A percentile compares a stretch with the other conserved stretches of the same genome.
These are phyloP conservation scores for Sacculina carcini DNA, from an alignment of 2,888 invertebrate genomes.

Conservation along the genomic window DNA sequence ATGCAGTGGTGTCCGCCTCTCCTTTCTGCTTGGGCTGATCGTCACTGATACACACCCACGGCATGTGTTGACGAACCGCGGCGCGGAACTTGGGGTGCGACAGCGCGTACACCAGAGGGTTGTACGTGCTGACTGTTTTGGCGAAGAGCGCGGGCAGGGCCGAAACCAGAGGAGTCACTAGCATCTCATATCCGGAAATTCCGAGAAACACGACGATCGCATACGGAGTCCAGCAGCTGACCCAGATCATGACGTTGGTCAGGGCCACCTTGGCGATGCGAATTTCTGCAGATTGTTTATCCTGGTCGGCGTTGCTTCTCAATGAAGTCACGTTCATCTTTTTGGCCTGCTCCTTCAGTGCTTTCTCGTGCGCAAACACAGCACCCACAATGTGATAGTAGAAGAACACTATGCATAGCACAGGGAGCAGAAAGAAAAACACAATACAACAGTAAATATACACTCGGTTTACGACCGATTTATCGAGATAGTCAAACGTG, in stretches of 20 bases:
- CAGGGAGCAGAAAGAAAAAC: slow-evolving; percentile 25
- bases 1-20: slow-evolving; percentile 2
- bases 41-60: slow-evolving; percentile 9
- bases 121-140: slow-evolving; percentile 21
- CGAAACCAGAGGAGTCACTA: slow-evolving; percentile 11
- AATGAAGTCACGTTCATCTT: slow-evolving; percentile 79
- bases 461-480: slow-evolving; percentile 13
- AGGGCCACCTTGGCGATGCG: slow-evolving; percentile 14
- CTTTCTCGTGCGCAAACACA: slow-evolving; percentile 55
- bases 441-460: slow-evolving; percentile 15
- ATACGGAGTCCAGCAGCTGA: slow-evolving; percentile 18
- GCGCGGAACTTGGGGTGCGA: slow-evolving; percentile 16
- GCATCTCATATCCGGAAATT: not conserved
- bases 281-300: slow-evolving; percentile 12
- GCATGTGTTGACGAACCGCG: slow-evolving; percentile 11
- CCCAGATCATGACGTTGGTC: slow-evolving; percentile 14
- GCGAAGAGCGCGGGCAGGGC: slow-evolving; percentile 21
- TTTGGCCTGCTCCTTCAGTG: slow-evolving; percentile 68
- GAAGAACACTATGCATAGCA: slow-evolving; percentile 30
- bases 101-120: slow-evolving; percentile 17
- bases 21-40: not conserved
- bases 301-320: slow-evolving; percentile 26
- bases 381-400: slow-evolving; percentile 41
- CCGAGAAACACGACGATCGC: slow-evolving; percentile 9
- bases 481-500: slow-evolving; percentile 27